Base-by-base conservation (phyloP, 2,888 invertebrate genomes). In the Epirrhoe alternata region DNA sequence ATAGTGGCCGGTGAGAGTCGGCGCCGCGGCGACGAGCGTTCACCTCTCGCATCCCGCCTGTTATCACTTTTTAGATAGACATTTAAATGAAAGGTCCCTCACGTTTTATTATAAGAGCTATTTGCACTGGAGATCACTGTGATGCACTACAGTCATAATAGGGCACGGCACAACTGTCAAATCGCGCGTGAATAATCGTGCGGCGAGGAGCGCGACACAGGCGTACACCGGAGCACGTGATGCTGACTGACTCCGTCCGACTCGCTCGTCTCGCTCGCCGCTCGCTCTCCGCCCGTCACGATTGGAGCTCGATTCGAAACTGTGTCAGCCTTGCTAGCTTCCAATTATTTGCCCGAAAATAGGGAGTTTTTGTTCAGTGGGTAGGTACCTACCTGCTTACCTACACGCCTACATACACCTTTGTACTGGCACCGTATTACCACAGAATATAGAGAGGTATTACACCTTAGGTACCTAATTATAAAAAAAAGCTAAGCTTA, bases 1-100 rank as follows among this genome's bases (percentile, higher is more conserved):
- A 92, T 92, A 91, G 88, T 87, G 79, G 86, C 86, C 88, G 89
- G 91, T 88, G 92, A 90, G 92, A 92, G 92, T 89, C 88, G 90
- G 90, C 92, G 90, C 89, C 90, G 89, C 87, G 84, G 86, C 86
- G 90, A 90, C 90, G 92, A 92, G 87, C 92, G 85, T 93, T 93
- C 89, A 92, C 92, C 92, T 92, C 89, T 90, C 86, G 83, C 86
- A 89, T 88, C 88, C 86, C 88, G 85, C 76, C 83, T 84, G 78
- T 84, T 84, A 83, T 82, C 83, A 86, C 85, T 86, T 80, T 71
- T 60, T 74, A 75, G 75, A 72, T 75, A 79, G 70, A 69, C 66
- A 74, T 77, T 78, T 74, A 68, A 72, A 68, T 74, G 69, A 72
- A 68, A 66, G 74, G 81, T 82, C 74, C 77, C 78, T 83, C 80